Percentiles rank a stretch among this genome's conserved stretches.
phyloP scores from a whole-genome alignment of 2,113 vertebrate genomes.

The Sprattus sprattus region DNA sequence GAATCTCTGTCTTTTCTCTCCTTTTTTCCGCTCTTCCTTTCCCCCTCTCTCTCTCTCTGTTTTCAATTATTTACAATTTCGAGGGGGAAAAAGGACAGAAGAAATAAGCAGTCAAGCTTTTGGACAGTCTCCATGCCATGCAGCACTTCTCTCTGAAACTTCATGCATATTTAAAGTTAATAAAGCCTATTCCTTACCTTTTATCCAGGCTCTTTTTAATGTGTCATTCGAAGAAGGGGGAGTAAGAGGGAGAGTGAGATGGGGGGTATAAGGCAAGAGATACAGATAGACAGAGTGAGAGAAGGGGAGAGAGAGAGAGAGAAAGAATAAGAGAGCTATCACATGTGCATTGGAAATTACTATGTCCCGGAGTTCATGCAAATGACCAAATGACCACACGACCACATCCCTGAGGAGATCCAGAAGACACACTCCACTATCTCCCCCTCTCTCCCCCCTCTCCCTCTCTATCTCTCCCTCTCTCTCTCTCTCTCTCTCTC shows the following conservation, averaged over 20 bases:
- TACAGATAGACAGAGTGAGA: slow-evolving; percentile 21
- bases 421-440: slow-evolving; percentile 22
- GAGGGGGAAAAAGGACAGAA: slow-evolving; percentile 41
- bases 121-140: slow-evolving; percentile 67
- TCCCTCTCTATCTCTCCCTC: too few relatives aligned
- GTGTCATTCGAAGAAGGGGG: background rate
- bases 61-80: slow-evolving; percentile 73
- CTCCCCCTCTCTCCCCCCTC: too few relatives aligned
- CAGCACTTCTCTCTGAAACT: slow-evolving; percentile 72
- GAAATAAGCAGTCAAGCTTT: slow-evolving; percentile 71
- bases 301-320: background rate
- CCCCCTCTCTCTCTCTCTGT: slow-evolving; percentile 31
- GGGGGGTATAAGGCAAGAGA: slow-evolving; percentile 22
- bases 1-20: slow-evolving; percentile 53
- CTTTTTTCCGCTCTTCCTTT: slow-evolving; percentile 22
- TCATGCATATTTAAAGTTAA: slow-evolving; percentile 80
- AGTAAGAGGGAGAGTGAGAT: slow-evolving; percentile 6
- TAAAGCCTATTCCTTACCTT: slow-evolving; percentile 74
- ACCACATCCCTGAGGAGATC: background rate
- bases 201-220: slow-evolving; percentile 68
- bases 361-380: slow-evolving; percentile 31
- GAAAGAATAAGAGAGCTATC: slow-evolving; percentile 1
- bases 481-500: too few relatives aligned
- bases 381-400: slow-evolving; percentile 8
- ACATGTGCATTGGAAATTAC: background rate